Base-by-base conservation (phyloP, 2,888 invertebrate genomes). In the Pristionchus maxplancki region DNA sequence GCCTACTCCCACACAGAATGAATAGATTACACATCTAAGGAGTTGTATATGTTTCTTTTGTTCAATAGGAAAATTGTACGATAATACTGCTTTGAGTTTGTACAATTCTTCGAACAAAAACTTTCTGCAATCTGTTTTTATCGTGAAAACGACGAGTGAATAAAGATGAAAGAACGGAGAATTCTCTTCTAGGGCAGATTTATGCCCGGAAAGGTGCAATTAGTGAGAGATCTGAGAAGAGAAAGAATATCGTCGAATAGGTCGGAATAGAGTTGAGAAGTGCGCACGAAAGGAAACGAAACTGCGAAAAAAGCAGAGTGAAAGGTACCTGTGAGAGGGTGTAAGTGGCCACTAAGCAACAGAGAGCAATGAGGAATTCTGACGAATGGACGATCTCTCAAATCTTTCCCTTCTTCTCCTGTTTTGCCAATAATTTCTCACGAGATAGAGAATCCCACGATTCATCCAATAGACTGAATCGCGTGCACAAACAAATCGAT, bases 271-370 rank as follows among this genome's bases (percentile, higher is more conserved):
- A n/a, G n/a, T n/a, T 24, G 8, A 28, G 24, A 74, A 34, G 9
- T 28, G 40, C 24, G 17, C 40, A 31, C 40, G 71, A 34, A 20
- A 44, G 9, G 40, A 20, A 2, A 40, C 17, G 34, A 40, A 44
- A 37, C 34, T 40, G 34, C 71, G 71, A 71, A 37, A 71, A 71
- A 31, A 28, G 9, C 34, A 31, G 40, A 34, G 74, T 8, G 40
- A 74, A 40, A 71, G 3, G 31, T 28, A 40, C 74, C 74, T 24
- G 40, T 20, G 74, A 44, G 34, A 82, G 28, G 81, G n/a, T n/a
- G 31, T n/a, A 48, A 82, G 50, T n/a, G n/a, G 82, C 78, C 5
- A 31, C 50, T 53, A 82, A 48, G 82, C 37, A 37, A 71, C 71
- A 34, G 37, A 24, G 37, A 31, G 58, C n/a, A 58, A 58, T 58